phyloP scores from a whole-genome alignment of 92 coral and sea anemone genomes.

The Bergia puertoricense region DNA sequence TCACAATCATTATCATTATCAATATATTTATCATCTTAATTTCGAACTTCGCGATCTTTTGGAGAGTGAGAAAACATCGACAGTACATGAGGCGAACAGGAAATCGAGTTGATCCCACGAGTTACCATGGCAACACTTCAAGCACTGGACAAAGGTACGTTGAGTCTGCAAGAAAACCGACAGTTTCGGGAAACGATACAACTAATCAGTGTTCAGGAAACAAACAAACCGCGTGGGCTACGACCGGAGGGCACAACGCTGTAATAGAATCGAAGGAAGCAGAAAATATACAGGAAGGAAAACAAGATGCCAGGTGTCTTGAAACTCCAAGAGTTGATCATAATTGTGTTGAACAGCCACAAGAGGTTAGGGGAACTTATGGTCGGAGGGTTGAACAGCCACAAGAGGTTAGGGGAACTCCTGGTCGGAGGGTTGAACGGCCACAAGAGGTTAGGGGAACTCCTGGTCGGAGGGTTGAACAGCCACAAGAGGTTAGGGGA shows the following conservation, averaged over 20 bases:
- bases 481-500: not conserved
- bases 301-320: not conserved
- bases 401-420: not conserved
- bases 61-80: slow-evolving; percentile 47
- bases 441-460: slow-evolving; percentile 33
- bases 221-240: not conserved
- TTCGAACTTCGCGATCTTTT: slow-evolving; percentile 49
- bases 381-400: not conserved
- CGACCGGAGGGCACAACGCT: not conserved
- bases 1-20: slow-evolving; percentile 27
- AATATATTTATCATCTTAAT: slow-evolving; percentile 36
- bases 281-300: not conserved
- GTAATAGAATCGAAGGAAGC: not conserved
- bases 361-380: not conserved
- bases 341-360: not conserved
- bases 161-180: not conserved
- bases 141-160: not conserved
- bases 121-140: slow-evolving; percentile 10
- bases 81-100: slow-evolving; percentile 39
- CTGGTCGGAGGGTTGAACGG: not conserved
- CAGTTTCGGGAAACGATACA: not conserved
- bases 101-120: not conserved
- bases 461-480: not conserved
- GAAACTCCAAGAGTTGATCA: no score
- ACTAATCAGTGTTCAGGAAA: not conserved